Evolutionary conservation across 2,113 vertebrate genomes (phyloP).

Genomic region (Rhea americana): DNA sequence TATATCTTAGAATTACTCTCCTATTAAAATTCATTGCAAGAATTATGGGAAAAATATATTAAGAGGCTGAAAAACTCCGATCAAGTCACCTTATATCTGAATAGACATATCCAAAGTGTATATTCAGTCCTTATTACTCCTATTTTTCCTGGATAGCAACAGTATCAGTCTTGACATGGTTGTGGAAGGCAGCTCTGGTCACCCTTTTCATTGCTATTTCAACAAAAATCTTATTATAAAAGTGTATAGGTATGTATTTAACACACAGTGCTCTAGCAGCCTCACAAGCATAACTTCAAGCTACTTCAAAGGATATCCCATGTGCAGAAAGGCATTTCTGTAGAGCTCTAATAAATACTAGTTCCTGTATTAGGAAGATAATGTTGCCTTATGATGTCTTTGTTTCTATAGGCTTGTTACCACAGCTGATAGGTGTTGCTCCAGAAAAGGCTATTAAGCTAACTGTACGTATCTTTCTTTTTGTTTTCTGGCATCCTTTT

Average conservation of each 20-base stretch:
- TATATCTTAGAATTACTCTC: neutral
- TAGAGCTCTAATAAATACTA: neutral
- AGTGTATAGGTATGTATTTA: neutral
- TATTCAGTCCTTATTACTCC: neutral
- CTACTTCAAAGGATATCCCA: neutral
- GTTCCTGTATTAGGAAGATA: constrained; percentile 50
- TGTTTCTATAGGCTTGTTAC: constrained; percentile 88
- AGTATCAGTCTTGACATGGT: neutral
- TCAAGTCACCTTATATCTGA: neutral
- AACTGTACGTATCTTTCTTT: constrained; percentile 87
- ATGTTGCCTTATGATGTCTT: constrained; percentile 60
- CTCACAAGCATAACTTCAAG: neutral
- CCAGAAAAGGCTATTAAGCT: constrained; percentile 98
- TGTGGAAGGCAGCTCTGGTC: neutral
- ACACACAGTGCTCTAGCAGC: neutral
- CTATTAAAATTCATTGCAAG: neutral
- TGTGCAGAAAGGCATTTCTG: neutral
- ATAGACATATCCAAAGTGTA: neutral
- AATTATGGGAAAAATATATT: neutral
- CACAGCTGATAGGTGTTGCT: constrained; percentile 95
- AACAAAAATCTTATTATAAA: neutral
- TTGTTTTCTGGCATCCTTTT: neutral
- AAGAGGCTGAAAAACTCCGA: neutral
- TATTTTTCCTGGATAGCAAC: neutral
- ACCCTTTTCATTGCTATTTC: neutral